Base-by-base conservation (phyloP, 1,140 invertebrate species). In the Steinernema khuongi region DNA sequence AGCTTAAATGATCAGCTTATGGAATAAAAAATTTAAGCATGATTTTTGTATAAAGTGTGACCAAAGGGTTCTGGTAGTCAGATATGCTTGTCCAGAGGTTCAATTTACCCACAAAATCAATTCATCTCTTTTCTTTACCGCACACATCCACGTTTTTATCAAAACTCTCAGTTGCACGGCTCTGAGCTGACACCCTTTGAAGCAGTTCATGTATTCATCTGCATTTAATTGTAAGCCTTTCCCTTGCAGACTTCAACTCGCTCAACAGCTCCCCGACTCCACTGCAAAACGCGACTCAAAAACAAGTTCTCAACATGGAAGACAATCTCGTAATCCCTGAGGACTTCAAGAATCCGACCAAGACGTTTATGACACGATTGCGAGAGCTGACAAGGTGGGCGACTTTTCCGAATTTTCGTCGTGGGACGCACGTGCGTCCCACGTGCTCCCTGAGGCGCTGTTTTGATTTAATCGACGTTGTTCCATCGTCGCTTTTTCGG, bases 401-500 rank as follows among this genome's bases (percentile, higher is more conserved):
- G 11, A n/a, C 50, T 41, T 41, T 41, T 41, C 7, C 4, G 22
- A 60, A 22, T 26, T 7, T 60, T 22, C 7, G 26, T 7, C 4
- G 11, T 14, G 26, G 22, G 14, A 22, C 36, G 50, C 50, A 60
- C 50, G 22, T 60, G 50, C 14, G 14, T 14, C 50, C 50, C 50
- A 17, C 22, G 22, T 26, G 50, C n/a, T n/a, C n/a, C n/a, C n/a
- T n/a, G n/a, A n/a, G n/a, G 50, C 11, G 26, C 7, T 60, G 50
- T 60, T 60, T 60, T 60, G 50, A 60, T 60, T 60, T 60, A 60
- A 60, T 60, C 50, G 50, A 60, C 50, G 50, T 4, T 22, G 22
- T 60, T 60, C 26, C 26, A 60, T 60, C 50, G 14, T 60, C 22
- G 50, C 50, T 60, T 60, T 60, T 60, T 60, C 22, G 50, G n/a